These are phyloP conservation scores for Aporrectodea caliginosa DNA, from an alignment of 1,140 invertebrate genomes.

Conservation along the genomic window DNA sequence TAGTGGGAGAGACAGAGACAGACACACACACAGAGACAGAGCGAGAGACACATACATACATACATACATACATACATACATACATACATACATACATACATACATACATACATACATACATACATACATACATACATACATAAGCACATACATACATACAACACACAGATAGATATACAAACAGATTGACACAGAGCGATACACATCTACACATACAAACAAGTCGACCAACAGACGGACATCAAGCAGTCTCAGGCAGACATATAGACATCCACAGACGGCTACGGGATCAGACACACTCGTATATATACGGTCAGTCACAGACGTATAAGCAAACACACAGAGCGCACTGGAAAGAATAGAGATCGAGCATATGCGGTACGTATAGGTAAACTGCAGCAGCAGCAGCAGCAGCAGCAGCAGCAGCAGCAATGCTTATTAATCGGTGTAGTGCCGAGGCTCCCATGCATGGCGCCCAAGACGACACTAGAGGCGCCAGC, in stretches of 20 bases:
- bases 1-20: no score
- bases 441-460: no score
- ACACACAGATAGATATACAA: neutral
- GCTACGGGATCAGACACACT: constrained; percentile 26
- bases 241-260: constrained; percentile 23
- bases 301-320: constrained; percentile 24
- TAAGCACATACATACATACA: neutral
- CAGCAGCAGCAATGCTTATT: no score
- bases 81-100: neutral
- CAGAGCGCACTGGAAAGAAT: no score
- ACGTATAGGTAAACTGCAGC: no score
- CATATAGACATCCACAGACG: constrained; percentile 29
- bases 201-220: constrained; percentile 26
- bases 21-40: no score
- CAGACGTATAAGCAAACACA: constrained; percentile 24
- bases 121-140: neutral
- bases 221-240: no score
- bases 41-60: neutral
- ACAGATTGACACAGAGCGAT: neutral
- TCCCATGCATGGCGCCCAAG: no score
- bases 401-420: no score
- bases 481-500: no score
- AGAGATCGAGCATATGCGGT: no score
- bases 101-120: neutral
- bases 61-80: neutral